phyloP scores from a whole-genome alignment of 2,113 vertebrate species.

The Eulacestoma nigropectus region DNA sequence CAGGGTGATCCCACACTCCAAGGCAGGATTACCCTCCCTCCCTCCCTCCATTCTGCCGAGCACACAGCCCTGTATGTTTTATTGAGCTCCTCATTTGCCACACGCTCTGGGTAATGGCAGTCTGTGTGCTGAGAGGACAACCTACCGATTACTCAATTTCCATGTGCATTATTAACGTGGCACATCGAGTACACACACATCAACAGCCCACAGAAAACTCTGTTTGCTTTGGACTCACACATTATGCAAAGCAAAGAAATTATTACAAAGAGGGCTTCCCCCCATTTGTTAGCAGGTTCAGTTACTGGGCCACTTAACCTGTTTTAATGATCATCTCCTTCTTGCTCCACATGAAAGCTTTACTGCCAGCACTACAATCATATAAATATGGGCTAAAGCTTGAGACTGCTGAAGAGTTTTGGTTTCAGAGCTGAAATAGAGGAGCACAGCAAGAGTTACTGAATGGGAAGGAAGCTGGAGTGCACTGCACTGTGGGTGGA shows the following conservation, averaged over 20 bases:
- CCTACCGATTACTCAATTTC: background rate
- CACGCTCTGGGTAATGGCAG: background rate
- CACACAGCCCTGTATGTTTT: background rate
- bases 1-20: background rate
- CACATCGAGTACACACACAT: background rate
- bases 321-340: conserved; percentile 3
- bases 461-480: background rate
- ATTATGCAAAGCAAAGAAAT: background rate
- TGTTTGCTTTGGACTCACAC: background rate
- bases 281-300: background rate
- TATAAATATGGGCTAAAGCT: background rate
- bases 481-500: background rate
- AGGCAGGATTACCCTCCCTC: background rate
- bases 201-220: background rate
- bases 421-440: background rate
- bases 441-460: background rate
- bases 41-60: background rate
- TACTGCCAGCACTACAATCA: background rate
- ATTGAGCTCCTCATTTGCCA: conserved; percentile 22
- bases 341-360: conserved; percentile 7
- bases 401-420: background rate
- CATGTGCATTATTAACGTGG: background rate
- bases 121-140: conserved; percentile 14
- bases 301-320: conserved; percentile 44
- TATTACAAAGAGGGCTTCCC: background rate